Conservation (phyloP, 2,113 vertebrate species). For the Xiphorhynchus elegans region DNA sequence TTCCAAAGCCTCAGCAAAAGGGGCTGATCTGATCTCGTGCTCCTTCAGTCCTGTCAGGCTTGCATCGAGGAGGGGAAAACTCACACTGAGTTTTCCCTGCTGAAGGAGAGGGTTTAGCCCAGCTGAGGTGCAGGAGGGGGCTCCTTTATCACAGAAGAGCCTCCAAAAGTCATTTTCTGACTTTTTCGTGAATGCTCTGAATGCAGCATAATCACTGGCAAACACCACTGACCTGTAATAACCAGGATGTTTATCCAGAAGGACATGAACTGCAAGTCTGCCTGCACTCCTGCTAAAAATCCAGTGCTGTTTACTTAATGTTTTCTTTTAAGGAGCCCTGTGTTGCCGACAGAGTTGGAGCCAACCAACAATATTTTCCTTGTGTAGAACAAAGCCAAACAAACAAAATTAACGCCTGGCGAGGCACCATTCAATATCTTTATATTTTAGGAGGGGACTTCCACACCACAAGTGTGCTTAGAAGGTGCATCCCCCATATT, state of each 20-base stretch:
- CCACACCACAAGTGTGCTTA: accelerated
- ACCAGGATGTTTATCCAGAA: slow-evolving; percentile 47
- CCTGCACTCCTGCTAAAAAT: neutral
- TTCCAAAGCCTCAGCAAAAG: neutral
- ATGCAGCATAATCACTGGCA: neutral
- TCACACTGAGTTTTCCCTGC: neutral
- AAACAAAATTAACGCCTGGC: neutral
- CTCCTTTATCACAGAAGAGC: neutral
- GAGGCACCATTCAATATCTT: neutral
- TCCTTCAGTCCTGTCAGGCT: neutral
- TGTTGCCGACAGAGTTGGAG: neutral
- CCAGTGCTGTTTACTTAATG: neutral
- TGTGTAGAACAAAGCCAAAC: neutral
- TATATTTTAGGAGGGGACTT: neutral
- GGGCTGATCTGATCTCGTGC: neutral
- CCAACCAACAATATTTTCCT: neutral
- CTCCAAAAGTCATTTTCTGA: neutral
- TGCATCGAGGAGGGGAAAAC: neutral
- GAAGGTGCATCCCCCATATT: neutral
- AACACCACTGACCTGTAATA: slow-evolving; percentile 6
- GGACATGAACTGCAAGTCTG: slow-evolving; percentile 6
- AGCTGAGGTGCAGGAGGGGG: neutral
- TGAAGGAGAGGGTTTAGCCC: accelerated
- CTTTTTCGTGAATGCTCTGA: neutral
- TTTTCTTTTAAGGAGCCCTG: neutral